phyloP scores from a whole-genome alignment of 1,140 invertebrate genomes.

The Polypedilum pembai region DNA sequence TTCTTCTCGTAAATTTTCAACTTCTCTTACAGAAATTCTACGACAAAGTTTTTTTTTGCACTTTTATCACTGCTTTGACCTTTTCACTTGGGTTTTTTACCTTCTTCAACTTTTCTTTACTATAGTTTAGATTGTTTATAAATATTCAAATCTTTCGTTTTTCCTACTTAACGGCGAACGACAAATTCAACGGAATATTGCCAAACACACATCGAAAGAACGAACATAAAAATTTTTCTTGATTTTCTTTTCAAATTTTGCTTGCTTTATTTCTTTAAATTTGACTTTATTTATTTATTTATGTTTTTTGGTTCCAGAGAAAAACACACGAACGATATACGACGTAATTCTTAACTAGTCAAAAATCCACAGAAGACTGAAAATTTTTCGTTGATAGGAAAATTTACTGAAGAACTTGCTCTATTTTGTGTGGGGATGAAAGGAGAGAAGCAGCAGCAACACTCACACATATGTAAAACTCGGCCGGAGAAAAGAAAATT shows the following conservation, averaged over 20 bases:
- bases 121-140: not conserved
- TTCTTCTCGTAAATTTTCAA: not conserved
- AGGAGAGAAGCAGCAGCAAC: not conserved
- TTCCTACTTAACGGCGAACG: slow-evolving; percentile 1
- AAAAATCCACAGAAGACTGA: slow-evolving; percentile 24
- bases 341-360: slow-evolving; percentile 26
- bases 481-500: not conserved
- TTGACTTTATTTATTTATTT: not conserved
- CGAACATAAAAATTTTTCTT: not conserved
- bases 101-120: not conserved
- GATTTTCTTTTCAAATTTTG: not conserved
- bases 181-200: not conserved
- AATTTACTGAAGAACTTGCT: not conserved
- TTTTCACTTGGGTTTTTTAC: not conserved
- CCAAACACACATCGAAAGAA: not conserved
- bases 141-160: not conserved
- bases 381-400: not conserved
- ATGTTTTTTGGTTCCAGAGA: not conserved
- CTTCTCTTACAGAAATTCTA: not conserved
- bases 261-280: not conserved
- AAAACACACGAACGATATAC: slow-evolving; percentile 23
- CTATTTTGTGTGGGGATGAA: not conserved
- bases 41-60: not conserved
- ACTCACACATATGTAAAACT: not conserved
- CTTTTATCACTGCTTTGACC: slow-evolving; percentile 6